Evolutionary conservation across 2,797 vertebrate species (phyloP).

Genomic region (Coendou prehensilis): DNA sequence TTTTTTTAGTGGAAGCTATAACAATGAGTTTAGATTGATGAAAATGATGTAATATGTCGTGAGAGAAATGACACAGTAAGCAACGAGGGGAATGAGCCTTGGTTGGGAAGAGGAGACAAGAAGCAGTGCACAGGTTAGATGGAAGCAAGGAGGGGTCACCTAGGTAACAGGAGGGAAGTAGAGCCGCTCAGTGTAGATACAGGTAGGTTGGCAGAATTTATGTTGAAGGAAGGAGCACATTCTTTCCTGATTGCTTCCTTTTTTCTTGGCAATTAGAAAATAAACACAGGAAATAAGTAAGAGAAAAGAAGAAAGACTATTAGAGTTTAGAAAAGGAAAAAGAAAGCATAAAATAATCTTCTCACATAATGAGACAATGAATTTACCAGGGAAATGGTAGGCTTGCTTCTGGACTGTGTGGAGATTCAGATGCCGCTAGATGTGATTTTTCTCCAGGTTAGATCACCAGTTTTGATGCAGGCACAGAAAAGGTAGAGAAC

Average conservation of each 20-base stretch:
- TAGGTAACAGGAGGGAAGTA: neutral
- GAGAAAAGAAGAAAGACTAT: neutral
- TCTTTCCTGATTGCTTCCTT: neutral
- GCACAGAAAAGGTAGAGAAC: neutral
- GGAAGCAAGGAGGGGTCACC: neutral
- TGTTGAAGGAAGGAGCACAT: neutral
- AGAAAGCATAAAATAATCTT: neutral
- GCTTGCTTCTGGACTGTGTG: neutral
- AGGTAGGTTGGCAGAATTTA: neutral
- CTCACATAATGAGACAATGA: neutral
- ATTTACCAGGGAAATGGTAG: neutral
- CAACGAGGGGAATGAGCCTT: neutral
- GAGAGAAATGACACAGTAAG: neutral
- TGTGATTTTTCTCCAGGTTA: neutral
- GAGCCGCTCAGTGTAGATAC: rapidly evolving
- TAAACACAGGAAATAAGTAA: neutral
- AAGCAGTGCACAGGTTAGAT: neutral
- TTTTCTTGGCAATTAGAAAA: neutral
- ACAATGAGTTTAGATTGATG: neutral
- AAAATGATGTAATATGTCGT: neutral
- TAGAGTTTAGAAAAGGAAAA: neutral
- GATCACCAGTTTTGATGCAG: neutral
- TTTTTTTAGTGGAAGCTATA: neutral
- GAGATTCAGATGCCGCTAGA: neutral
- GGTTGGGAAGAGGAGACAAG: neutral